Conservation (phyloP, 2,888 invertebrate genomes). For the Trichacis sp. region DNA sequence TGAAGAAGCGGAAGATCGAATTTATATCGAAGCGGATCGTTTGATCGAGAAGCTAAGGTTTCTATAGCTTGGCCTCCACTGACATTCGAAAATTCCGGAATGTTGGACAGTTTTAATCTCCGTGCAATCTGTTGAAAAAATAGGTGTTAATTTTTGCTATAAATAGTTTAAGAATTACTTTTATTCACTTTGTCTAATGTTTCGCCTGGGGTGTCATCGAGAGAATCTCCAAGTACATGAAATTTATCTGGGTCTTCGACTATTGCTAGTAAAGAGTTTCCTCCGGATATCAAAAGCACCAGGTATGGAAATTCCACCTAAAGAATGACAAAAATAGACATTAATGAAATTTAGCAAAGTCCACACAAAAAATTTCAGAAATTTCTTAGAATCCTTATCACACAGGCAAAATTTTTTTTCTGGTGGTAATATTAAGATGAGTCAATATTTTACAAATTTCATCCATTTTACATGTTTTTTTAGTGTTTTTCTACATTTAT, state of each 20-base stretch:
- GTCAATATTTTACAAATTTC: too few relatives aligned
- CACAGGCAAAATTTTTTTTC: too few relatives aligned
- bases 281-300: constrained; percentile 91
- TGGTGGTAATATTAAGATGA: too few relatives aligned
- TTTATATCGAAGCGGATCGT: constrained; percentile 75
- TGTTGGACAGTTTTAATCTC: constrained; percentile 83
- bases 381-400: too few relatives aligned
- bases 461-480: too few relatives aligned
- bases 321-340: constrained; percentile 22
- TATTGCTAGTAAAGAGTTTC: constrained; percentile 86
- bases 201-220: constrained; percentile 94
- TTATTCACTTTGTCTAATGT: constrained; percentile 86
- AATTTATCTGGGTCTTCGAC: constrained; percentile 82
- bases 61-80: constrained; percentile 92
- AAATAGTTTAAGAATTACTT: too few relatives aligned
- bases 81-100: constrained; percentile 79
- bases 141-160: too few relatives aligned
- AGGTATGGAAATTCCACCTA: constrained; percentile 87
- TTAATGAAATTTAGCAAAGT: not conserved
- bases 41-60: constrained; percentile 77
- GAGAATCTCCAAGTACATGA: constrained; percentile 80
- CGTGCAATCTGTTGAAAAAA: constrained; percentile 88
- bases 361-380: too few relatives aligned
- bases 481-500: too few relatives aligned
- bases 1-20: constrained; percentile 77